These are phyloP conservation scores for Agriotes lineatus DNA, from an alignment of 2,888 invertebrate species.

Conservation along the genomic window DNA sequence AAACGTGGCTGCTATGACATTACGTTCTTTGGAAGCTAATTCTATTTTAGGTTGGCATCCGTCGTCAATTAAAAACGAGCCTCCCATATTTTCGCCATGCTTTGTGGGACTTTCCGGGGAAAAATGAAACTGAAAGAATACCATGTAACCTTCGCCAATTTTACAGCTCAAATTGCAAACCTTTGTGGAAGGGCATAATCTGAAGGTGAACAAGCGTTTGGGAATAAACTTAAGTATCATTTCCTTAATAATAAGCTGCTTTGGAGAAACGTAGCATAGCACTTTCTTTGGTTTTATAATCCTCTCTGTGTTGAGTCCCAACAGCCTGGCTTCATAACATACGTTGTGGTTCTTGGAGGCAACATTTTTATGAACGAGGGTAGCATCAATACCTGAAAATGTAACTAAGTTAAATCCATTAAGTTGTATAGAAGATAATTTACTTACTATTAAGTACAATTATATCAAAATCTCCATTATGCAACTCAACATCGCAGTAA, in stretches of 20 bases:
- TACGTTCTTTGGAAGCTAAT: constrained; percentile 85
- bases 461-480: constrained; percentile 92
- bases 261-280: constrained; percentile 90
- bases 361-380: constrained; percentile 88
- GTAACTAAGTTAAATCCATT: background rate
- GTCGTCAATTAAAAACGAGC: constrained; percentile 88
- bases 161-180: constrained; percentile 69
- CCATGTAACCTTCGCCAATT: constrained; percentile 13
- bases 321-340: constrained; percentile 86
- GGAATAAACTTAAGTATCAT: constrained; percentile 94
- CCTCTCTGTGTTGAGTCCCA: constrained; percentile 72
- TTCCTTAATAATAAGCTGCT: constrained; percentile 93
- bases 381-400: constrained; percentile 79
- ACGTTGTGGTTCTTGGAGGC: constrained; percentile 87
- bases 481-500: constrained; percentile 80
- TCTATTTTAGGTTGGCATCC: constrained; percentile 90
- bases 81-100: constrained; percentile 67
- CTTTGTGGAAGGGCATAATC: constrained; percentile 95
- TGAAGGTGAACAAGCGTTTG: constrained; percentile 90
- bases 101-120: constrained; percentile 69
- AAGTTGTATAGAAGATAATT: background rate
- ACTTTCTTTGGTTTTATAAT: constrained; percentile 86
- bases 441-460: constrained; percentile 88
- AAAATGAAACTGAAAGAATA: constrained; percentile 75
- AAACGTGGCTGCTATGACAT: constrained; percentile 93